Evolutionary conservation across 2,888 invertebrate genomes (phyloP).

Genomic region (Capitulum mitella): DNA sequence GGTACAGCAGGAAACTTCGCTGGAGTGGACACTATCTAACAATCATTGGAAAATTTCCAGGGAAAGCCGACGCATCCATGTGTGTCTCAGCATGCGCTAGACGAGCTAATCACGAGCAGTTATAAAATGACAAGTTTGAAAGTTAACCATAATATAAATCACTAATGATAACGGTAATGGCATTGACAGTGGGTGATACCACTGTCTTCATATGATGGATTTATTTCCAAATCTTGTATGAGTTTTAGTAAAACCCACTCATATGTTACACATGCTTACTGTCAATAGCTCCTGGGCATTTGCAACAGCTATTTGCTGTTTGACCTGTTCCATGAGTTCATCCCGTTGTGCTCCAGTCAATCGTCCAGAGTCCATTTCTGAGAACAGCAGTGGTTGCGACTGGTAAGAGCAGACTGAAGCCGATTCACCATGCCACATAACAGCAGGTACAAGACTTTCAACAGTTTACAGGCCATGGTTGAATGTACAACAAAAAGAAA

Average conservation of each 20-base stretch:
- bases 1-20: background rate
- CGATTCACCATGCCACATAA: no score
- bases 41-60: background rate
- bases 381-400: no score
- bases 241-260: background rate
- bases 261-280: slow-evolving; percentile 46
- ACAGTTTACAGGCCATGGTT: no score
- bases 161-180: background rate
- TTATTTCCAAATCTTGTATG: background rate
- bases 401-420: no score
- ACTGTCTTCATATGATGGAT: background rate
- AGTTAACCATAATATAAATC: background rate
- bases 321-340: slow-evolving; percentile 87
- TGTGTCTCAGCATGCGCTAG: background rate
- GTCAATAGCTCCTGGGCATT: slow-evolving; percentile 87
- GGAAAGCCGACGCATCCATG: background rate
- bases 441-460: no score
- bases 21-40: background rate
- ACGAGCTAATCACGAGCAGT: background rate
- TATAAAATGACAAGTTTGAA: background rate
- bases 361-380: slow-evolving; percentile 18
- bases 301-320: slow-evolving; percentile 88
- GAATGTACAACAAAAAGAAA: no score
- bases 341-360: slow-evolving; percentile 65
- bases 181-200: background rate